Percentiles rank a stretch among this genome's conserved stretches.
Conservation (phyloP, 1,140 invertebrate genomes). For the Rhagoletis zephyria region DNA sequence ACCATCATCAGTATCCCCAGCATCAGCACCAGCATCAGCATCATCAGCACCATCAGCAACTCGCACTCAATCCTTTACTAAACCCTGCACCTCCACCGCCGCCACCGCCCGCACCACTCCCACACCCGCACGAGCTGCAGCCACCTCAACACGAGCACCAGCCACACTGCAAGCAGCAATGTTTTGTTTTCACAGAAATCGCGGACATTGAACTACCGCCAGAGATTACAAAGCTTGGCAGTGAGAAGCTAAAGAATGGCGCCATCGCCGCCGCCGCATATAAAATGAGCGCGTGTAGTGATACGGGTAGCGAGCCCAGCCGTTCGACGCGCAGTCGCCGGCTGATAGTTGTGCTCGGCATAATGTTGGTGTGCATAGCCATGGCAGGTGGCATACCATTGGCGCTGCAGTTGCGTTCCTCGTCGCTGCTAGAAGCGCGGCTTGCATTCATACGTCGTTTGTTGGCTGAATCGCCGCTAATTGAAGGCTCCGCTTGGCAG, state of each 20-base stretch:
- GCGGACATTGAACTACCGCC: constrained; percentile 71
- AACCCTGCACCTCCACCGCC: constrained; percentile 1
- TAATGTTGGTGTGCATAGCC: constrained; percentile 67
- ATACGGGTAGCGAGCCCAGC: constrained; percentile 42
- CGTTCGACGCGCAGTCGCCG: constrained; percentile 62
- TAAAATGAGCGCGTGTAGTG: constrained; percentile 56
- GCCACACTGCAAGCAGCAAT: constrained; percentile 72
- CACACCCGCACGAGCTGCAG: constrained; percentile 53
- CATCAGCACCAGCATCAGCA: constrained; percentile 34
- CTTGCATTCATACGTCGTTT: constrained; percentile 77
- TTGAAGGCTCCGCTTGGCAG: constrained; percentile 75
- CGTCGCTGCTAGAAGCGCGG: constrained; percentile 76
- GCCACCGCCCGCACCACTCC: constrained; percentile 24
- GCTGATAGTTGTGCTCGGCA: constrained; percentile 64
- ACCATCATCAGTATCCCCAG: constrained; percentile 50
- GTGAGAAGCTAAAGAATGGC: constrained; percentile 69
- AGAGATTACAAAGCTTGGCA: constrained; percentile 70
- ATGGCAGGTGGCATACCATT: constrained; percentile 75
- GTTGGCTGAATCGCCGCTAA: constrained; percentile 76
- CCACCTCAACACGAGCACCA: constrained; percentile 68
- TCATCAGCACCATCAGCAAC: constrained; percentile 29
- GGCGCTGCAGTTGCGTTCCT: constrained; percentile 76
- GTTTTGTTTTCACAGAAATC: constrained; percentile 72
- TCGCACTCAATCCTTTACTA: constrained; percentile 15
- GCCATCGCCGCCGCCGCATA: constrained; percentile 64